phyloP scores from a whole-genome alignment of 1,140 invertebrate genomes.

The Eumaeus atala region DNA sequence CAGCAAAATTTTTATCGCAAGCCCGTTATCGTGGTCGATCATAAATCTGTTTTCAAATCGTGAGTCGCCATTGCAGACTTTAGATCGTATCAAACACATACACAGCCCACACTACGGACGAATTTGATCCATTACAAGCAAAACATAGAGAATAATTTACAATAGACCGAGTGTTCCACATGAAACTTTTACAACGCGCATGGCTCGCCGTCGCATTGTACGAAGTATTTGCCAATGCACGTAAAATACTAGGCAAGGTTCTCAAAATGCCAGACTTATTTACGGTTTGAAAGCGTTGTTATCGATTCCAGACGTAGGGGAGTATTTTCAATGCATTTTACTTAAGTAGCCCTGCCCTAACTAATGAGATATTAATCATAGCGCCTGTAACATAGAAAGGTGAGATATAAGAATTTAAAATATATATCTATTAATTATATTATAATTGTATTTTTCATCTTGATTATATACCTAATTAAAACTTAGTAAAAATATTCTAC shows the following conservation, averaged over 20 bases:
- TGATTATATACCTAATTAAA: too few relatives aligned
- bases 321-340: too few relatives aligned
- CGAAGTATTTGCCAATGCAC: conserved; percentile 70
- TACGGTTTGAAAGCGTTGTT: conserved; percentile 48
- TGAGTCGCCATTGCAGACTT: conserved; percentile 61
- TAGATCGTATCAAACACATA: conserved; percentile 43
- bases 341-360: too few relatives aligned
- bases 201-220: conserved; percentile 67
- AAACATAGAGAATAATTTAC: conserved; percentile 58
- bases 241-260: conserved; percentile 67
- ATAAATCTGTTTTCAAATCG: conserved; percentile 74
- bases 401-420: too few relatives aligned
- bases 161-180: conserved; percentile 37
- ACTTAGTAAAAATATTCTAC: too few relatives aligned
- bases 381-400: too few relatives aligned
- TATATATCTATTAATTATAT: too few relatives aligned
- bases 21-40: conserved; percentile 70
- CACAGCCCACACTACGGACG: conserved; percentile 27
- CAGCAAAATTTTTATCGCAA: conserved; percentile 70
- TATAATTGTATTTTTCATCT: too few relatives aligned
- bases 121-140: conserved; percentile 39
- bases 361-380: too few relatives aligned
- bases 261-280: conserved; percentile 68
- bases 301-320: conserved; percentile 2
- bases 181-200: conserved; percentile 47